phyloP scores from a whole-genome alignment of 2,113 vertebrate genomes.

The Calonectris borealis region DNA sequence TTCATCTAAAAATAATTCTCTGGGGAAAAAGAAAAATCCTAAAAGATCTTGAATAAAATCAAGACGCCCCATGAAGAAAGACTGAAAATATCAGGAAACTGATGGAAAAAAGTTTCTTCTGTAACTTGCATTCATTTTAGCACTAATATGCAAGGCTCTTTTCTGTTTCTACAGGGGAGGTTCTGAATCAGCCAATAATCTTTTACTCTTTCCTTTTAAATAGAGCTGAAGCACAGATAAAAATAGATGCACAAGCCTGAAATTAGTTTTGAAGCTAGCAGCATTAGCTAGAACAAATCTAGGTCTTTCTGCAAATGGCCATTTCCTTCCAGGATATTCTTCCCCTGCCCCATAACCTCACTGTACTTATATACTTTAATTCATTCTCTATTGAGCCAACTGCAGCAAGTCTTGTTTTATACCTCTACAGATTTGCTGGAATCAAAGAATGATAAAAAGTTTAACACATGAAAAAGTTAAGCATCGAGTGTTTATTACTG shows the following conservation, averaged over 20 bases:
- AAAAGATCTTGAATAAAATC: neutral
- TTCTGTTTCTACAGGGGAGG: conserved; percentile 41
- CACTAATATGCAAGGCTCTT: neutral
- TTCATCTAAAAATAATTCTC: neutral
- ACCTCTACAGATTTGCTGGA: neutral
- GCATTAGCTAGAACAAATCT: no score
- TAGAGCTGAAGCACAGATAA: neutral
- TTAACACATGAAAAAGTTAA: neutral
- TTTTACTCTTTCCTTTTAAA: neutral
- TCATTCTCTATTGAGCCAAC: conserved; percentile 3
- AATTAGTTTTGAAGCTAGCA: conserved; percentile 10
- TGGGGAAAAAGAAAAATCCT: neutral
- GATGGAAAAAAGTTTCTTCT: no score
- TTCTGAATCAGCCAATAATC: neutral
- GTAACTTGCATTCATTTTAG: no score
- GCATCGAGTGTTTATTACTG: neutral
- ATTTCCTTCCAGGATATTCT: neutral
- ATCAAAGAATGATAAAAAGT: neutral
- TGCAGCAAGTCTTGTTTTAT: conserved; percentile 19
- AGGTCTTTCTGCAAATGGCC: no score
- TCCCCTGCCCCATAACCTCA: neutral
- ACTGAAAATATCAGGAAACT: no score
- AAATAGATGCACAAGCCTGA: neutral
- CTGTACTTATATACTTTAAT: conserved; percentile 23
- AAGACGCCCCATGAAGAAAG: neutral